phyloP scores from a whole-genome alignment of 1,140 invertebrate species.

The Leptinotarsa lineolata region DNA sequence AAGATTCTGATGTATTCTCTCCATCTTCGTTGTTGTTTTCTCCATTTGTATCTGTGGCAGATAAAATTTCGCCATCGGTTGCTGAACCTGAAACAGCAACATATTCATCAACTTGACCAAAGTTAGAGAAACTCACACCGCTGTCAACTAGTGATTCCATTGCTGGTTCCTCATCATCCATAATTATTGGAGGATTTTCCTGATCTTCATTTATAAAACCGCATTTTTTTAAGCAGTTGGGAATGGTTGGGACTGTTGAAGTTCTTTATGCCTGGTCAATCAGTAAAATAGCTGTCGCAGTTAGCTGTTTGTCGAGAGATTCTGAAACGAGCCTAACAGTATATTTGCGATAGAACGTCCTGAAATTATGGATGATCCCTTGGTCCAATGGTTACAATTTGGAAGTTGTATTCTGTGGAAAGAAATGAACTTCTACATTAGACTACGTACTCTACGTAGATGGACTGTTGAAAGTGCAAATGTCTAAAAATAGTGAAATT shows the following conservation, averaged over 20 bases:
- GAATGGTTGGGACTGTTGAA: slow-evolving; percentile 10
- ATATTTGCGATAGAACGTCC: no score
- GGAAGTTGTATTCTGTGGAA: no score
- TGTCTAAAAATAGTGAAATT: no score
- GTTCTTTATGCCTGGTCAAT: no score
- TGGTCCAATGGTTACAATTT: no score
- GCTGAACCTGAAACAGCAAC: slow-evolving; percentile 24
- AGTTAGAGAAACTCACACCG: neutral
- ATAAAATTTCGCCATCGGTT: slow-evolving; percentile 27
- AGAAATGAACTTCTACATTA: no score
- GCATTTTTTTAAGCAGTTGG: slow-evolving; percentile 20
- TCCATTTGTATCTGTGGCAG: slow-evolving; percentile 19
- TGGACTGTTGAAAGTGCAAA: no score
- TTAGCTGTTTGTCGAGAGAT: no score
- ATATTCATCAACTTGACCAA: slow-evolving; percentile 18
- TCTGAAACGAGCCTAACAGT: no score
- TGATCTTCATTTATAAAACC: slow-evolving; percentile 27
- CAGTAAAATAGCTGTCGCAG: no score
- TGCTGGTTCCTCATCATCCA: slow-evolving; percentile 24
- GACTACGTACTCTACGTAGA: no score
- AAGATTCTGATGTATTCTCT: slow-evolving; percentile 27
- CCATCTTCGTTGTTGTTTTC: slow-evolving; percentile 22
- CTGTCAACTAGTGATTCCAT: slow-evolving; percentile 25
- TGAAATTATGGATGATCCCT: no score
- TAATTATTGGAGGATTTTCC: slow-evolving; percentile 29